A percentile compares a stretch with the other conserved stretches of the same genome.
phyloP scores from a whole-genome alignment of 2,113 vertebrate genomes.

The Phainopepla nitens region DNA sequence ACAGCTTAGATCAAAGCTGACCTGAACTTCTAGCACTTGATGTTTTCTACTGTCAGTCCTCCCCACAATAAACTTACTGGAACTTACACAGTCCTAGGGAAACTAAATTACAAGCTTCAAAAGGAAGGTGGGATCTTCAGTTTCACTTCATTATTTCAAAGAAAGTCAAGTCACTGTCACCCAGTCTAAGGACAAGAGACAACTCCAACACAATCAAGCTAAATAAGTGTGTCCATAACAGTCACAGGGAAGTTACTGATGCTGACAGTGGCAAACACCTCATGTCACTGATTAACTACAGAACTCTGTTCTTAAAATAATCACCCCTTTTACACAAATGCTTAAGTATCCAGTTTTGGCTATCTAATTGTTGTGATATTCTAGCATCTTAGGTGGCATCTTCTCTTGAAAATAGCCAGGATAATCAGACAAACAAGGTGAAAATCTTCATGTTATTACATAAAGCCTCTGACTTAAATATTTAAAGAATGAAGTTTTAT shows the following conservation, averaged over 20 bases:
- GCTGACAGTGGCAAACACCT: not conserved
- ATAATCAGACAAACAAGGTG: not conserved
- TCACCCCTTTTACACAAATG: not conserved
- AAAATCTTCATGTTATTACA: not conserved
- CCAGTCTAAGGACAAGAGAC: not conserved
- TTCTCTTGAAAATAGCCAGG: not conserved
- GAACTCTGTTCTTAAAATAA: not conserved
- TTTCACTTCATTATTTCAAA: not conserved
- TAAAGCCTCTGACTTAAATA: not conserved
- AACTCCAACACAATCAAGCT: not conserved
- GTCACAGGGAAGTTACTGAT: not conserved
- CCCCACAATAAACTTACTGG: not conserved
- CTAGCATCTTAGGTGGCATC: not conserved
- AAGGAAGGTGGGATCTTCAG: not conserved
- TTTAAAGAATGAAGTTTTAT: not conserved
- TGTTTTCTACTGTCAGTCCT: not conserved
- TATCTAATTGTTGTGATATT: not conserved
- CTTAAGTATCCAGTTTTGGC: not conserved
- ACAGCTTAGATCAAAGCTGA: not conserved
- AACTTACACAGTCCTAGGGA: not conserved
- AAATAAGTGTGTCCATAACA: not conserved
- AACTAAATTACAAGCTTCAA: not conserved
- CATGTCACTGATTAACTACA: not conserved
- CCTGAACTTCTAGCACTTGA: not conserved
- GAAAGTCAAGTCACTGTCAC: not conserved